Conservation (phyloP, 2,888 invertebrate genomes). For the Callimorpha dominula region DNA sequence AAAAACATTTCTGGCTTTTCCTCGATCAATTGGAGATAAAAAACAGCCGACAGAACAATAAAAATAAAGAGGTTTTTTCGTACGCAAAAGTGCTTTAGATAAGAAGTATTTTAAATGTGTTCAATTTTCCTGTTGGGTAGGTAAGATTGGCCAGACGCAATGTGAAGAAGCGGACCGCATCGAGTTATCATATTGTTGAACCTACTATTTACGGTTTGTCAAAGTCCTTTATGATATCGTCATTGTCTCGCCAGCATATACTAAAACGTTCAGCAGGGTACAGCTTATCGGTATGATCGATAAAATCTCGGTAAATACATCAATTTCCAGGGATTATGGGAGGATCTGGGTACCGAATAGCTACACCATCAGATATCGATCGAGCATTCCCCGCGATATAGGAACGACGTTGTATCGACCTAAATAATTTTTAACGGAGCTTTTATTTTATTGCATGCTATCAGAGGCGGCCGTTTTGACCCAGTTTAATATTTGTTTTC, state of each 20-base stretch:
- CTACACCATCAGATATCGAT: slow-evolving; percentile 45
- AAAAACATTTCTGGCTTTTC: too few species aligned
- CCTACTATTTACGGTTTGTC: slow-evolving; percentile 57
- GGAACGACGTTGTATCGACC: slow-evolving; percentile 29
- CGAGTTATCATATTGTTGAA: slow-evolving; percentile 61
- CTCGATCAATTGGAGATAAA: not conserved
- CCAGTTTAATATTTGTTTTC: not conserved
- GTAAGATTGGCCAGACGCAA: slow-evolving; percentile 19
- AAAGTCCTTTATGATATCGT: slow-evolving; percentile 55
- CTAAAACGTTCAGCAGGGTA: slow-evolving; percentile 41
- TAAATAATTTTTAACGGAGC: slow-evolving; percentile 39
- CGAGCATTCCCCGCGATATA: slow-evolving; percentile 34
- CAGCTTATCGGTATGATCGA: slow-evolving; percentile 46
- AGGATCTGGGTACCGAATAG: slow-evolving; percentile 49
- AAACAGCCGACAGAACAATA: not conserved
- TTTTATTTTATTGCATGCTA: slow-evolving; percentile 33
- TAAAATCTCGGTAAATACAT: slow-evolving; percentile 49
- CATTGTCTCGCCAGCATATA: slow-evolving; percentile 58
- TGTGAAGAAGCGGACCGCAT: slow-evolving; percentile 38
- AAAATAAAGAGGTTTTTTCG: not conserved
- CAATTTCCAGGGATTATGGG: slow-evolving; percentile 43
- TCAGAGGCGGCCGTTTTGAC: not conserved
- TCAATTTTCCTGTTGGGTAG: slow-evolving; percentile 31
- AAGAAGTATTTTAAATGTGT: slow-evolving; percentile 39
- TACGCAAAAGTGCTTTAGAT: slow-evolving; percentile 32